Conservation (phyloP, 2,797 vertebrate genomes). For the Scolopax rusticola region DNA sequence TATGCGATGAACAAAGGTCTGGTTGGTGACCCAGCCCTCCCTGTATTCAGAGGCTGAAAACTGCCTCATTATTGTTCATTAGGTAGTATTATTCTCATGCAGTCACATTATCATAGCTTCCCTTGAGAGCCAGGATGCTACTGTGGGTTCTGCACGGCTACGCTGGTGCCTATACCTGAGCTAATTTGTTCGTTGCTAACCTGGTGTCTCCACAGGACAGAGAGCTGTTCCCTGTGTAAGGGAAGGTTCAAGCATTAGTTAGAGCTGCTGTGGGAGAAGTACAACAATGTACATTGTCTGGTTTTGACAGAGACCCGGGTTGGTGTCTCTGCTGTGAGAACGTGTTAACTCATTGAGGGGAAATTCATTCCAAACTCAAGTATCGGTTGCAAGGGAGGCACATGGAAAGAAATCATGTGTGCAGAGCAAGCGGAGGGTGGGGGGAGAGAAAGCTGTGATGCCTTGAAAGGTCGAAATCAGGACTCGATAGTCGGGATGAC, state of each 20-base stretch:
- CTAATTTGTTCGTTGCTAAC: conserved; percentile 53
- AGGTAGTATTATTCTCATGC: conserved; percentile 64
- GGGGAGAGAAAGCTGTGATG: not conserved
- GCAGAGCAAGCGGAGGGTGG: not conserved
- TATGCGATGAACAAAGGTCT: conserved; percentile 53
- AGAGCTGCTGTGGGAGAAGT: not conserved
- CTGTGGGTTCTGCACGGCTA: conserved; percentile 31
- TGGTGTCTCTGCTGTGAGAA: not conserved
- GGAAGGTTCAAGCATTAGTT: not conserved
- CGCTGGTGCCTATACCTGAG: conserved; percentile 22
- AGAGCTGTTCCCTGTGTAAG: not conserved
- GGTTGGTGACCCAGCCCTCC: conserved; percentile 61
- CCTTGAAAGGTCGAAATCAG: no score
- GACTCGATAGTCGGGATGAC: no score
- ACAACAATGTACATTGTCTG: not conserved
- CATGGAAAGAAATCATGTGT: not conserved
- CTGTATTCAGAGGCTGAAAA: conserved; percentile 59
- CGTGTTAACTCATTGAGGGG: not conserved
- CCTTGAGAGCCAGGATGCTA: conserved; percentile 48
- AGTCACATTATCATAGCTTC: conserved; percentile 67
- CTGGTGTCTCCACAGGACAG: conserved; percentile 11
- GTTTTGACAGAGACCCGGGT: conserved; percentile 1
- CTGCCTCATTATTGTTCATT: conserved; percentile 72
- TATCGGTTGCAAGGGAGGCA: not conserved
- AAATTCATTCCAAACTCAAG: conserved; percentile 3